Evolutionary conservation across 2,888 invertebrate species (phyloP), one percentile per base, ranked within the genome.

Genomic region (Ophonus ardosiacus): DNA sequence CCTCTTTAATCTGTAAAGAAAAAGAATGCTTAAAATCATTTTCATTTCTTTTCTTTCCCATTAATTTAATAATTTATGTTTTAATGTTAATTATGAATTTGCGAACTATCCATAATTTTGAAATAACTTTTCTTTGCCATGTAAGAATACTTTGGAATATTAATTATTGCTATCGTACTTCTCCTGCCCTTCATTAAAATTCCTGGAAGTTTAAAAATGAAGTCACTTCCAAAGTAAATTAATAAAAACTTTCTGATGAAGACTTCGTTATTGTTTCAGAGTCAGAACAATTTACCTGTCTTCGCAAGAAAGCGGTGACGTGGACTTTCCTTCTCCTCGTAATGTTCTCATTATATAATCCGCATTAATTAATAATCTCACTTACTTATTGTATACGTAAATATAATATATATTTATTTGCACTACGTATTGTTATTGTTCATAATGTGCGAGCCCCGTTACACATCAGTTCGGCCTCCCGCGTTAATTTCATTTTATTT

Each of bases 191-290:
- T 74, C 71, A 74, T 74, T 74, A 74, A 74, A 74, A 74, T 74
- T 74, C 51, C 43, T 43, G 17, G 43, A 74, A 74, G 71, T 40
- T 51, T 51, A 74, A 31, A 74, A 74, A 43, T 10, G 10, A 43
- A 40, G 71, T 74, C 71, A 17, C 17, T 17, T 43, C 40, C 18
- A 74, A 74, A 74, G 71, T 74, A 74, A 74, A 74, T 74, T 74
- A 74, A 74, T 74, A 74, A 74, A 74, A 74, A 74, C 71, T 74
- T 74, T 74, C 51, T 40, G 71, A 74, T 74, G 71, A 43, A 74
- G 43, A 18, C 71, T 74, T 17, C 18, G 71, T 18, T 43, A 74
- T 74, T 74, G 71, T 74, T 74, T 74, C 43, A 40, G 18, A 40
- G 40, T 74, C 71, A 43, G 71, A 74, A 74, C 71, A 74, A 74